phyloP scores from a whole-genome alignment of 2,113 vertebrate genomes.

The Alethe diademata region DNA sequence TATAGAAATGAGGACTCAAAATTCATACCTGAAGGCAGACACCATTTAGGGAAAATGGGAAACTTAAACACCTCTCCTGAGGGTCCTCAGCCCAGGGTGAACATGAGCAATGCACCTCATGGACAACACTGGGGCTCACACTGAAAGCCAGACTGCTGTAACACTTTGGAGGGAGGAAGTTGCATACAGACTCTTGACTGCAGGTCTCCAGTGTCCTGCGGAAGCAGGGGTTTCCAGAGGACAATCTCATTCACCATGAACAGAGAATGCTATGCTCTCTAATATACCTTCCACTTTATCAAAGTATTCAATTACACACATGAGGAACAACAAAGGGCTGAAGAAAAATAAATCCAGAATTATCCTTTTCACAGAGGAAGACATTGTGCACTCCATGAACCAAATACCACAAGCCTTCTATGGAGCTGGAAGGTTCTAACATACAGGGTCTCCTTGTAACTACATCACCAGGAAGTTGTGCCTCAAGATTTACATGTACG shows the following conservation, averaged over 20 bases:
- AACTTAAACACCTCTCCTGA: neutral
- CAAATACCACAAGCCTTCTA: neutral
- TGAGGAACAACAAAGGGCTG: neutral
- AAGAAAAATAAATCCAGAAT: neutral
- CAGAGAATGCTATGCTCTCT: neutral
- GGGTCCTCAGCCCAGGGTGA: neutral
- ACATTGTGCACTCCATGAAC: neutral
- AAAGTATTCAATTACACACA: neutral
- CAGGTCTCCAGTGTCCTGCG: neutral
- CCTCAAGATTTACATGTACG: neutral
- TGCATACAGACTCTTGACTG: neutral
- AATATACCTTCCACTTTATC: neutral
- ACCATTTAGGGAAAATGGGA: neutral
- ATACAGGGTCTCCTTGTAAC: neutral
- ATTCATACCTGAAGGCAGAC: neutral
- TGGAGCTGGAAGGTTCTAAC: neutral
- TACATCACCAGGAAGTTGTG: neutral
- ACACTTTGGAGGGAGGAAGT: neutral
- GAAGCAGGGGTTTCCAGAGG: neutral
- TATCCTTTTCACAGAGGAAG: neutral
- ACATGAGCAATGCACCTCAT: neutral
- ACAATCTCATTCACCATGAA: neutral
- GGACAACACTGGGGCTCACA: neutral
- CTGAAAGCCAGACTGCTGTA: neutral
- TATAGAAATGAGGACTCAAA: neutral